Percentiles rank a stretch among this genome's conserved stretches.
Evolutionary conservation across 2,113 vertebrate species (phyloP).

Genomic region (Pavo muticus): DNA sequence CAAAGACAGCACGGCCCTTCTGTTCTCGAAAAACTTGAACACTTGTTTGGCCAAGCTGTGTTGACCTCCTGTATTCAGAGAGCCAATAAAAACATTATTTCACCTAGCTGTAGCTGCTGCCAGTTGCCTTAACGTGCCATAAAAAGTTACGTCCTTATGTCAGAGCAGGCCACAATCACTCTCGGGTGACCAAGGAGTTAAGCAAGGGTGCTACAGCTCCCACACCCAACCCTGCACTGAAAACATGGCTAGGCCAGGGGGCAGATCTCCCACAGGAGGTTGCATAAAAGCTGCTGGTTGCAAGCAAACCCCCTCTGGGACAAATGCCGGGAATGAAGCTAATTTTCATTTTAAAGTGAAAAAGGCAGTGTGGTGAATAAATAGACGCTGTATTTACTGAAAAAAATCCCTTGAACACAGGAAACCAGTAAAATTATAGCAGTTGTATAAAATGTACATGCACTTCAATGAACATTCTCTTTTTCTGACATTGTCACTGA

Average conservation of each 20-base stretch:
- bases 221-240: not conserved
- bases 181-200: constrained; percentile 5
- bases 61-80: not conserved
- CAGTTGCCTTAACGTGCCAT: constrained; percentile 26
- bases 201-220: constrained; percentile 2
- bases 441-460: not conserved
- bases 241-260: not conserved
- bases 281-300: constrained; percentile 10
- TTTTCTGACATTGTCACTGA: not conserved
- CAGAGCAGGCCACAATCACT: not conserved
- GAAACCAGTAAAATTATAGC: not conserved
- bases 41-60: not conserved
- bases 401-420: not conserved
- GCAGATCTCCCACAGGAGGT: constrained; percentile 7
- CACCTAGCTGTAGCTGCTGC: constrained; percentile 33
- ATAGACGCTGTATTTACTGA: not conserved
- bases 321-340: not conserved
- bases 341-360: constrained; percentile 10
- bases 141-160: constrained; percentile 10
- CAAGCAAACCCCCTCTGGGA: not conserved
- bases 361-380: not conserved
- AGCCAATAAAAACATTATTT: constrained; percentile 55
- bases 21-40: constrained; percentile 22
- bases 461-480: not conserved
- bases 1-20: not conserved